These are phyloP conservation scores for Drosophila arizonae DNA, from an alignment of 1,140 invertebrate species.

Conservation along the genomic window DNA sequence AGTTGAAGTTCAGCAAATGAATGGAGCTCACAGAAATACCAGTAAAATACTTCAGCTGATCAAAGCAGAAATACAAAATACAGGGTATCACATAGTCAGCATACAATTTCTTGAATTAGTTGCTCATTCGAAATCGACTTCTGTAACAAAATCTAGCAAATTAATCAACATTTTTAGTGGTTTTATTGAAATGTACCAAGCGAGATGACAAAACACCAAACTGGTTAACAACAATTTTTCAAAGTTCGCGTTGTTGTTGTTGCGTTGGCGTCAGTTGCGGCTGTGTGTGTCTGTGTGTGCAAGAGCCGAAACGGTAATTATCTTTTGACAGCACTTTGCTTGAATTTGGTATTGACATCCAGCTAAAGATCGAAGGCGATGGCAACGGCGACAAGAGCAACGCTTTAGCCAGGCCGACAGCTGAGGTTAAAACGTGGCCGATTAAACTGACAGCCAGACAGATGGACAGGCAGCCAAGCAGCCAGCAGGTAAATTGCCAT, in stretches of 20 bases:
- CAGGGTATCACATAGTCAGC: background rate
- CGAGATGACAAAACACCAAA: slow-evolving; percentile 33
- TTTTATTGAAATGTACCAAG: slow-evolving; percentile 37
- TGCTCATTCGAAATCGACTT: background rate
- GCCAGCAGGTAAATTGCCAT: slow-evolving; percentile 28
- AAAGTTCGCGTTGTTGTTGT: slow-evolving; percentile 18
- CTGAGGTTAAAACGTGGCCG: slow-evolving; percentile 64
- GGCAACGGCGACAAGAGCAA: slow-evolving; percentile 54
- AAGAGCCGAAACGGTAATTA: slow-evolving; percentile 71
- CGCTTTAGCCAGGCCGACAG: slow-evolving; percentile 62
- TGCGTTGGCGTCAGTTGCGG: slow-evolving; percentile 43
- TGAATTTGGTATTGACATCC: slow-evolving; percentile 72
- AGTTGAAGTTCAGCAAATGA: no score
- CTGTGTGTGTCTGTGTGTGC: slow-evolving; percentile 21
- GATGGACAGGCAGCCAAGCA: no score
- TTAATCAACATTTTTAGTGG: slow-evolving; percentile 43
- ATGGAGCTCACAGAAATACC: no score
- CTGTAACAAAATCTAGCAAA: slow-evolving; percentile 19
- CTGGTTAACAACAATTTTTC: slow-evolving; percentile 48
- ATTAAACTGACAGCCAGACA: slow-evolving; percentile 59
- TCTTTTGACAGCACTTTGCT: slow-evolving; percentile 79
- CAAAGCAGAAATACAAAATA: no score
- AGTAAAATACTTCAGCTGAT: no score
- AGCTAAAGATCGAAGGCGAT: slow-evolving; percentile 46
- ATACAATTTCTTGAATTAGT: background rate